Evolutionary conservation across 2,797 vertebrate genomes (phyloP), one percentile per base, ranked within the genome.

Genomic region (Amniataba percoides): DNA sequence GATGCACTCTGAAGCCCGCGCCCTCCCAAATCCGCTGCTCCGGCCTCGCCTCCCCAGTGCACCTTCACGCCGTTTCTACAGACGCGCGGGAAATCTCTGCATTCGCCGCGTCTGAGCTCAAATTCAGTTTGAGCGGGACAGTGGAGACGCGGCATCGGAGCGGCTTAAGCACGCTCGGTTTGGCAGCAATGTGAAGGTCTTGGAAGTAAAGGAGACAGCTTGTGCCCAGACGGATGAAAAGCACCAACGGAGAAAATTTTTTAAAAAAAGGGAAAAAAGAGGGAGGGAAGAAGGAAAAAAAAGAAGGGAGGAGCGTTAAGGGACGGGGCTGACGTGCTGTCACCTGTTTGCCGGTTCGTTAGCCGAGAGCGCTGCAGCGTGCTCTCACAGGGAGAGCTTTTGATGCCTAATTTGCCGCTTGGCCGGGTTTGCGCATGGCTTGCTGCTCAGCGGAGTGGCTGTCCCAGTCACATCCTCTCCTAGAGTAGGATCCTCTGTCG

Each of bases 321-420:
- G 85, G 80, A 73, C 70, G 11, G 56, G 25, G 45, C 74, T 89
- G 89, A 92, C 71, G 85, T 60, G 68, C 89, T 63, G 83, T 93
- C 92, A 93, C 92, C 93, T 93, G 92, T 93, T 93, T 90, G 85
- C 84, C 78, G 86, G 85, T 92, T 92, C 66, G 85, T 91, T 93
- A 89, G 89, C 89, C 57, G 23, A 64, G 71, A 84, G 87, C 81
- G 43, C 81, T 82, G 81, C 76, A 74, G 87, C 73, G 64, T 65
- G 84, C 87, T 81, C 87, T 93, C 83, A 78, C 43, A 83, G 88
- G 88, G 81, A 71, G 83, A 74, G 92, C 91, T 93, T 94, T 95
- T 93, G 91, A 93, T 86, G 91, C 89, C 86, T 91, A 85, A 94
- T 94, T 94, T 94, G 83, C 84, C 78, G 92, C 89, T 93, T 60